phyloP scores from a whole-genome alignment of 2,888 invertebrate species.

The Alloplasta piceator region DNA sequence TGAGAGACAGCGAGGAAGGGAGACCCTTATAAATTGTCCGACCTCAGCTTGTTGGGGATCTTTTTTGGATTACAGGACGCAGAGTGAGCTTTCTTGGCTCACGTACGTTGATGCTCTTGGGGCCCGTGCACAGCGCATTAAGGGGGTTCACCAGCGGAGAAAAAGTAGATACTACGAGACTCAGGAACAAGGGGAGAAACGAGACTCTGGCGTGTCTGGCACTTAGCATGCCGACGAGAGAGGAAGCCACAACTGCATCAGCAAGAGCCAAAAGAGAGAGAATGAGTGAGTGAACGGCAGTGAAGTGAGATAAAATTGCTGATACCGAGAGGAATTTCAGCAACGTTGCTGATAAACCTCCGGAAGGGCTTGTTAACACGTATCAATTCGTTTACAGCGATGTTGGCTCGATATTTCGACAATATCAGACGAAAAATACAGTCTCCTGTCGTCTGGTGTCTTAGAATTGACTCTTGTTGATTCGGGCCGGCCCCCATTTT shows the following conservation, averaged over 20 bases:
- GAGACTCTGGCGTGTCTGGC: constrained; percentile 59
- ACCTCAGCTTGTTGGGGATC: constrained; percentile 53
- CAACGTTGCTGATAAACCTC: constrained; percentile 61
- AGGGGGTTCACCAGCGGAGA: constrained; percentile 24
- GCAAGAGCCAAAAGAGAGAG: constrained; percentile 53
- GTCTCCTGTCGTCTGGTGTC: no score
- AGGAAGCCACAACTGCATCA: constrained; percentile 65
- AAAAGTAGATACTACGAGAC: constrained; percentile 7
- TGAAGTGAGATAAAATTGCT: constrained; percentile 54
- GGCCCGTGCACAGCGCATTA: constrained; percentile 4
- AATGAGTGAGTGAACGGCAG: not conserved
- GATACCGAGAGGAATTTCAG: constrained; percentile 62
- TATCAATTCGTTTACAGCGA: constrained; percentile 37
- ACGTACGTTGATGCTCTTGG: constrained; percentile 44
- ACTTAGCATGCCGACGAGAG: constrained; percentile 60
- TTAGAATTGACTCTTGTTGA: no score
- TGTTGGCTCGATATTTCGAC: no score
- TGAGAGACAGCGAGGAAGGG: not conserved
- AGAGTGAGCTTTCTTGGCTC: constrained; percentile 61
- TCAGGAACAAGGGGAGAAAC: constrained; percentile 11
- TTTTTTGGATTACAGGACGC: constrained; percentile 54
- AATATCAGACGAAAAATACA: no score
- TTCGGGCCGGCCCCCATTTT: no score
- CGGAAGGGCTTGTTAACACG: constrained; percentile 61
- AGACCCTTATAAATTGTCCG: constrained; percentile 59